Evolutionary conservation across 2,113 vertebrate species (phyloP), one percentile per base, ranked within the genome.

Genomic region (Centrocercus urophasianus): DNA sequence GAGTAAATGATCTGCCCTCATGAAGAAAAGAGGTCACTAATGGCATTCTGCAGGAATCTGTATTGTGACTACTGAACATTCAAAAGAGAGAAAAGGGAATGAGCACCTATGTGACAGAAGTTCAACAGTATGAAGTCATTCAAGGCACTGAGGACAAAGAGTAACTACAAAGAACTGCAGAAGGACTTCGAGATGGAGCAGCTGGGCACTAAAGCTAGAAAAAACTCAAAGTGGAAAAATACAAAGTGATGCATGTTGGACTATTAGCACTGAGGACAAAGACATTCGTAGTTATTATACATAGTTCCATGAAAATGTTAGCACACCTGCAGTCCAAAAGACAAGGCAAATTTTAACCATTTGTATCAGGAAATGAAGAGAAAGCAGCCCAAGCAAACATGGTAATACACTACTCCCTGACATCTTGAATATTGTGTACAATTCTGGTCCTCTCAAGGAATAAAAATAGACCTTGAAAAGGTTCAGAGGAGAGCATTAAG

Each of bases 21-120:
- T 28, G 83, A 10, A 60, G 61, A 45, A 64, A 30, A 24, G 47
- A 93, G 94, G 91, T 74, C 89, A 72, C 81, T 90, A 65, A 84
- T 75, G 70, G 71, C 19, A 61, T 78, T 32, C 65, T 67, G 32
- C 57, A n/a, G 77, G 89, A n/a, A 69, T 43, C 20, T 8, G n/a
- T 30, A 60, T 48, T 64, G 19, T 38, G 71, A 24, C 70, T 76
- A 56, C 34, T 22, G 59, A 52, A 24, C 45, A 12, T 21, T 52
- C 28, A 6, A 54, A 47, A 50, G 38, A 66, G 50, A 59, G 57
- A 36, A 83, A 56, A 76, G 20, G 69, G 21, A 73, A 34, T 1
- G 1, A 72, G 66, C 34, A 81, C 32, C 5, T n/a, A 38, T 64
- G 79, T 12, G 83, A 61, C 1, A 42, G 25, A 64, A 86, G 84